These are phyloP conservation scores for Hippopotamyrus pictus DNA, from an alignment of 2,797 vertebrate genomes.

Conservation along the genomic window DNA sequence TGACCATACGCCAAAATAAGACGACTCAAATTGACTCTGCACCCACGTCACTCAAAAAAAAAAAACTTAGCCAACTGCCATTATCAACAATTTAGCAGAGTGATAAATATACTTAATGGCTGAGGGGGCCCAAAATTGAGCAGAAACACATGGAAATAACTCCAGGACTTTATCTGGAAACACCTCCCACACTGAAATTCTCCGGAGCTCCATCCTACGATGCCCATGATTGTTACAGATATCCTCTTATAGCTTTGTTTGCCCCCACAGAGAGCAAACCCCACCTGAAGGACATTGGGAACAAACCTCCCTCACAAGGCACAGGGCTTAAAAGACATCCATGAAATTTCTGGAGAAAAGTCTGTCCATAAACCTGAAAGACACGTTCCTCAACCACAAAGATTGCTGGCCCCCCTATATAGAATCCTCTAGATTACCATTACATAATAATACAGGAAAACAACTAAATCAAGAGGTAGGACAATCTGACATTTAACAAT, in stretches of 20 bases:
- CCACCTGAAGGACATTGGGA: background rate
- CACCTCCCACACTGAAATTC: background rate
- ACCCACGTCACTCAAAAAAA: background rate
- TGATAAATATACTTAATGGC: conserved; percentile 34
- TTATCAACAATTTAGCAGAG: conserved; percentile 38
- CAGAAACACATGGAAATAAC: conserved; percentile 20
- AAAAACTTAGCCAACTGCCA: conserved; percentile 37
- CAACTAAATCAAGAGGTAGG: background rate
- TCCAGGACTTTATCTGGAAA: background rate
- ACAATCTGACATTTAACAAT: background rate
- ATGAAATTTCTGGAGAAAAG: background rate
- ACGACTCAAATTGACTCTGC: background rate
- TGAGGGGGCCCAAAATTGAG: conserved; percentile 32
- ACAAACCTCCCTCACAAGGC: background rate
- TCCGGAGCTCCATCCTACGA: background rate
- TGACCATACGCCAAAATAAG: background rate
- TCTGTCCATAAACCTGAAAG: background rate
- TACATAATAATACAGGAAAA: background rate
- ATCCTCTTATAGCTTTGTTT: background rate
- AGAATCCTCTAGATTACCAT: background rate
- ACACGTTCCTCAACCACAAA: background rate
- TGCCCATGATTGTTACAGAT: background rate
- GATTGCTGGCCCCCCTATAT: background rate
- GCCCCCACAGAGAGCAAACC: background rate
- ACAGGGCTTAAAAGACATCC: background rate